These are phyloP conservation scores for Crotalus horridus DNA, from an alignment of 2,113 vertebrate genomes.

Conservation along the genomic window DNA sequence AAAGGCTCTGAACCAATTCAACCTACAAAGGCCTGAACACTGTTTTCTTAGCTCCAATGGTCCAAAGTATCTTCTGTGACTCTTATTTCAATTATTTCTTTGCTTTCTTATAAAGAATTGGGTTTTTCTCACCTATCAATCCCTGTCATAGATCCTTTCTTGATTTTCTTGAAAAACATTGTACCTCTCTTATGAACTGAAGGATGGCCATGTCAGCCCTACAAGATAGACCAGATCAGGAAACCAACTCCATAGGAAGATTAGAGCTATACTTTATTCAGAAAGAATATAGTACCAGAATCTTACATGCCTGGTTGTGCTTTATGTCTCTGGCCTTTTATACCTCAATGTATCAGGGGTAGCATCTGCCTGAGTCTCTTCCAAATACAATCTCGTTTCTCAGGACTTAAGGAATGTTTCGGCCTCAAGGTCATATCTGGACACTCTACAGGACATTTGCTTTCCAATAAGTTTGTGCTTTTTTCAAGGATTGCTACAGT, in stretches of 20 bases:
- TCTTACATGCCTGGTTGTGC: neutral
- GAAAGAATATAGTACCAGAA: neutral
- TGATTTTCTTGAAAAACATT: neutral
- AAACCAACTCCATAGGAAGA: neutral
- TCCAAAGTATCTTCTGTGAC: neutral
- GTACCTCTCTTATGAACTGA: neutral
- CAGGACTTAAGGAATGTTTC: neutral
- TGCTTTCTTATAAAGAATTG: neutral
- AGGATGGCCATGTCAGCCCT: neutral
- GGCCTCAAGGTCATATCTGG: neutral
- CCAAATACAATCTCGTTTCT: neutral
- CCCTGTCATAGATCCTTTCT: neutral
- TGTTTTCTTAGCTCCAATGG: neutral
- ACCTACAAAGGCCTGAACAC: neutral
- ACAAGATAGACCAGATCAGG: neutral
- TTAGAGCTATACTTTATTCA: neutral
- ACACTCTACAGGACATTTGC: neutral
- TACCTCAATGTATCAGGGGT: neutral
- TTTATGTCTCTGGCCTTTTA: neutral
- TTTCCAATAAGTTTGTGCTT: neutral
- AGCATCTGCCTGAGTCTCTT: neutral
- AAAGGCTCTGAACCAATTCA: neutral
- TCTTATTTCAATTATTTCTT: neutral
- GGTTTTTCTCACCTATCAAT: neutral
- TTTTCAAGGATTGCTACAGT: neutral